Conservation (phyloP, 35 echinoderm and acorn worm genomes). For the Nesometra sesokonis region DNA sequence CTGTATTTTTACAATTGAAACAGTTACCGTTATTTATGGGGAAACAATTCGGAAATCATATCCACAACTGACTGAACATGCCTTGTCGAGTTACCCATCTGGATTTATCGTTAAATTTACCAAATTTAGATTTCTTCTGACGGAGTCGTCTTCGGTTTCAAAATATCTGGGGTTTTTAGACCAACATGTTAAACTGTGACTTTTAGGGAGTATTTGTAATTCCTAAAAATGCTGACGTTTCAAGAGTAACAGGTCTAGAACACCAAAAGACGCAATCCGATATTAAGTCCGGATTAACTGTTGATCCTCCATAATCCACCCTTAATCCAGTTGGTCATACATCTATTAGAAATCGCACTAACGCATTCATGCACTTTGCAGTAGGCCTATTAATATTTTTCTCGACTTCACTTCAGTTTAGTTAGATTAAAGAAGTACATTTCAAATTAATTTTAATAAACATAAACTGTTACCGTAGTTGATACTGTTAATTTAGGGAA, state of each 20-base stretch:
- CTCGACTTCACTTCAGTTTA: too few relatives aligned
- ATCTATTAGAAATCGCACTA: neutral
- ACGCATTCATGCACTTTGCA: neutral
- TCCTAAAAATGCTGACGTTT: neutral
- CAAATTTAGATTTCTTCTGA: neutral
- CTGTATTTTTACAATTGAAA: too few relatives aligned
- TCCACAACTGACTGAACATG: too few relatives aligned
- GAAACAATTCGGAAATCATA: neutral
- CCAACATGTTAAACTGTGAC: neutral
- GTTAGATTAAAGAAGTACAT: too few relatives aligned
- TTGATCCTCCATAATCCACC: neutral
- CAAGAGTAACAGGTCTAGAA: neutral
- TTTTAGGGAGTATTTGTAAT: neutral
- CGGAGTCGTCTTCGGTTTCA: neutral
- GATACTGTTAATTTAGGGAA: too few relatives aligned
- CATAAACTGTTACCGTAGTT: too few relatives aligned
- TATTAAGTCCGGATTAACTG: neutral
- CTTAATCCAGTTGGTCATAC: neutral
- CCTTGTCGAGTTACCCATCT: neutral
- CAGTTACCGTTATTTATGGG: neutral
- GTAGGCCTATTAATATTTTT: too few relatives aligned
- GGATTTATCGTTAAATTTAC: neutral
- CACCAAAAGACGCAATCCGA: neutral
- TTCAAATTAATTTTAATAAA: too few relatives aligned
- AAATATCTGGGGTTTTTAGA: neutral